A percentile compares a stretch with the other conserved stretches of the same genome.
Evolutionary conservation across 2,888 invertebrate species (phyloP).

Genomic region (Drosophila peninsularis): DNA sequence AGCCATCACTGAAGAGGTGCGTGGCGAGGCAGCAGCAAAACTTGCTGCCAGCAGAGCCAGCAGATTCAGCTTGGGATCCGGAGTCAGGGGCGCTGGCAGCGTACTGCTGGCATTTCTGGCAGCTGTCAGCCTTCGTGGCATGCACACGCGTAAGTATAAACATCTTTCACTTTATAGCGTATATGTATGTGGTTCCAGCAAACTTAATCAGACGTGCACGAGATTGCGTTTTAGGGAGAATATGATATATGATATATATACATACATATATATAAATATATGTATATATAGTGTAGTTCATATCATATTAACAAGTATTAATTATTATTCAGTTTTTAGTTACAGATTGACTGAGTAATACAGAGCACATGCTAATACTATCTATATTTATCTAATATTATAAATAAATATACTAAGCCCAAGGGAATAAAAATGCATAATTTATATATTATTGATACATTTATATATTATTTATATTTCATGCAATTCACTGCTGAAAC

Average conservation of each 20-base stretch:
- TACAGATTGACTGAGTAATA: too few species aligned
- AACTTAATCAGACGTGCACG: conserved; percentile 1
- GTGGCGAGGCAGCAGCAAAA: conserved; percentile 9
- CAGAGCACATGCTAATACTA: too few species aligned
- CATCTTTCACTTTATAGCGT: conserved; percentile 54
- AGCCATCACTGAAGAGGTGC: conserved; percentile 1
- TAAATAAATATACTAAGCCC: too few species aligned
- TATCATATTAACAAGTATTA: too few species aligned
- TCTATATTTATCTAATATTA: too few species aligned
- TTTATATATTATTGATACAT: too few species aligned
- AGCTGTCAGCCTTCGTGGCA: conserved; percentile 75
- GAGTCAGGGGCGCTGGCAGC: conserved; percentile 52
- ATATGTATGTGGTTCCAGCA: conserved; percentile 9
- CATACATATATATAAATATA: not conserved
- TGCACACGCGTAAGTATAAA: conserved; percentile 72
- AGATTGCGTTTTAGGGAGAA: not conserved
- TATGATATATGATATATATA: not conserved
- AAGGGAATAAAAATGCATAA: too few species aligned
- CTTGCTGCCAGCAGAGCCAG: conserved; percentile 30
- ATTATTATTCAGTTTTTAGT: too few species aligned
- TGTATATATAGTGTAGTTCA: too few species aligned
- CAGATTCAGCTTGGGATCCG: conserved; percentile 32
- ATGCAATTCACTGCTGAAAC: too few species aligned
- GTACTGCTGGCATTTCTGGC: conserved; percentile 74
- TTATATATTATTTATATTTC: too few species aligned